A percentile compares a stretch with the other conserved stretches of the same genome.
phyloP scores from a whole-genome alignment of 1,140 invertebrate genomes.

The Branchinecta lindahli region DNA sequence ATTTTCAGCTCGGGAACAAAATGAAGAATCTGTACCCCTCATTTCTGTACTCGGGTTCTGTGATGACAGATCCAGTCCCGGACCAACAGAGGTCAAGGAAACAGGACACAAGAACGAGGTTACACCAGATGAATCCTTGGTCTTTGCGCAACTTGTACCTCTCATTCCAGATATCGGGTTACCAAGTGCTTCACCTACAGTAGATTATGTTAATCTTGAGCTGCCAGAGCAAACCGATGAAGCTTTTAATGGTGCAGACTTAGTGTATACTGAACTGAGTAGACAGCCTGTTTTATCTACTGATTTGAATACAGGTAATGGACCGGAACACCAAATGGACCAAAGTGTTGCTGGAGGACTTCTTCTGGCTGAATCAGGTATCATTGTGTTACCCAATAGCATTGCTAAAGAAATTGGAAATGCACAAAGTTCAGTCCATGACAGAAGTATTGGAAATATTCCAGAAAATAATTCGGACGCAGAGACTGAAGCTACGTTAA shows the following conservation, averaged over 20 bases:
- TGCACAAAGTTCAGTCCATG: background rate
- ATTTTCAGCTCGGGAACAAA: background rate
- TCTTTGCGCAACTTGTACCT: background rate
- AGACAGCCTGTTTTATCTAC: background rate
- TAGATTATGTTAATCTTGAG: background rate
- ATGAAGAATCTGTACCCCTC: background rate
- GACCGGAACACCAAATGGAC: background rate
- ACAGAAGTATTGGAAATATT: background rate
- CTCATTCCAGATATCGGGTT: background rate
- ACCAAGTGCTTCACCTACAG: background rate
- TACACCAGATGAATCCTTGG: background rate
- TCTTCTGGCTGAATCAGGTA: background rate
- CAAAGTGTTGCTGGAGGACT: background rate
- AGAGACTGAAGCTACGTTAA: background rate
- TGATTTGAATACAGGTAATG: background rate
- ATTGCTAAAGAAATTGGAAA: background rate
- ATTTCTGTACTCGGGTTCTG: background rate
- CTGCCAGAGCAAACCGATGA: conserved; percentile 2
- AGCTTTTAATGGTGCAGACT: background rate
- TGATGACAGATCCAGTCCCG: background rate
- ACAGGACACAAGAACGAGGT: background rate
- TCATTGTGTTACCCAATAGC: background rate
- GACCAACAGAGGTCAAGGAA: background rate
- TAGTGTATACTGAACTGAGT: background rate
- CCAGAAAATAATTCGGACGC: conserved; percentile 1